A percentile compares a stretch with the other conserved stretches of the same genome.
These are phyloP conservation scores for Sebastolobus alascanus DNA, from an alignment of 2,797 vertebrate species.

Conservation along the genomic window DNA sequence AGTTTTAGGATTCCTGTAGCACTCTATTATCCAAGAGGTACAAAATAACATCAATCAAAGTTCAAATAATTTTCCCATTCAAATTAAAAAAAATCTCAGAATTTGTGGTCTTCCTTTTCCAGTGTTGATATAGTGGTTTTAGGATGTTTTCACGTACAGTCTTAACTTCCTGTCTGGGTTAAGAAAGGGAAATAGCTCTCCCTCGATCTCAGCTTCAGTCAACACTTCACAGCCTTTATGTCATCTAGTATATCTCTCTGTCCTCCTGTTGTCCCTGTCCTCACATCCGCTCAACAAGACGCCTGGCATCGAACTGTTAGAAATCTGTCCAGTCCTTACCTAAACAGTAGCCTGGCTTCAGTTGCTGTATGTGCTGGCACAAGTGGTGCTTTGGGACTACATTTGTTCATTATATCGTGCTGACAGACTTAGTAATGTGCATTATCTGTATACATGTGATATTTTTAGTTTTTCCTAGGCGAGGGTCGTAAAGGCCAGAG, in stretches of 20 bases:
- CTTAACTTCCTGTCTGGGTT: slow-evolving; percentile 21
- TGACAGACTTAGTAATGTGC: neutral
- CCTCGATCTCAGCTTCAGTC: neutral
- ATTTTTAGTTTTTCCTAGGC: neutral
- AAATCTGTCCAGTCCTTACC: neutral
- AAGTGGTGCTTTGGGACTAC: neutral
- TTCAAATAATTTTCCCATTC: neutral
- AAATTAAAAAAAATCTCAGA: neutral
- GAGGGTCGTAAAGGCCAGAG: neutral
- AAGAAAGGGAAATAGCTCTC: neutral
- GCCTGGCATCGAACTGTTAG: too few relatives aligned
- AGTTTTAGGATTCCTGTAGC: too few relatives aligned
- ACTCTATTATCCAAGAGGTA: neutral
- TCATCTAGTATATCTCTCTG: neutral
- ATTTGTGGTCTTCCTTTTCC: neutral
- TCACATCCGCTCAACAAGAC: neutral
- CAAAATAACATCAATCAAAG: neutral
- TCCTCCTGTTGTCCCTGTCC: neutral
- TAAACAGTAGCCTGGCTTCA: neutral
- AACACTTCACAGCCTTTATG: neutral
- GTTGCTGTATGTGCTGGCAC: neutral
- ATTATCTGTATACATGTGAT: neutral
- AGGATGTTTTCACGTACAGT: slow-evolving; percentile 26
- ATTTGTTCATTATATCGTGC: neutral
- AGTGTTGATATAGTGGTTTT: neutral